These are phyloP conservation scores for Pachycephus smyrnensis DNA, from an alignment of 2,888 invertebrate genomes.

Conservation along the genomic window DNA sequence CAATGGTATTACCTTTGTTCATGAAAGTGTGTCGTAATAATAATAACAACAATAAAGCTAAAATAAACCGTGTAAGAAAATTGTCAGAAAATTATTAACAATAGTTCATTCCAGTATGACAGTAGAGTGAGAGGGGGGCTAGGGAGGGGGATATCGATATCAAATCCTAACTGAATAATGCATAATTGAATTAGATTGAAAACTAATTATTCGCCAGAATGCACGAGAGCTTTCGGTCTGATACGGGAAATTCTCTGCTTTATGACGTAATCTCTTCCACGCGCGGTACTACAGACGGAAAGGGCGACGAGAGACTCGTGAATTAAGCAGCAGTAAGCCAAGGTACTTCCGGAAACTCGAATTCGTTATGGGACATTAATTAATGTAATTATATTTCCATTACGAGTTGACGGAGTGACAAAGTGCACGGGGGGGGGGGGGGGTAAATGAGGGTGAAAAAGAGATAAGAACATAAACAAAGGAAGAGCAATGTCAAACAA, in stretches of 20 bases:
- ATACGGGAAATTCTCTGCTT: background rate
- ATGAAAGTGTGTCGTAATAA: background rate
- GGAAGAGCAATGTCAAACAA: background rate
- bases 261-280: background rate
- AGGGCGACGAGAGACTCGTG: background rate
- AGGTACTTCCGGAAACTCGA: background rate
- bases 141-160: background rate
- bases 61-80: too few relatives aligned
- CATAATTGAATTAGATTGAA: background rate
- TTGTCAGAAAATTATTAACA: background rate
- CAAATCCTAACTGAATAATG: background rate
- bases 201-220: background rate
- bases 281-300: background rate
- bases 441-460: too few relatives aligned
- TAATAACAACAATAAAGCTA: conserved; percentile 7
- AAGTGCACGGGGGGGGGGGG: background rate
- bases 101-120: background rate
- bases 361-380: background rate
- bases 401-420: background rate
- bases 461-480: background rate
- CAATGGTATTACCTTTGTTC: conserved; percentile 12
- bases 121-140: background rate
- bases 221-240: background rate
- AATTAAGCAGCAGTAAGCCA: background rate
- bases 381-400: background rate